Conservation (phyloP, 2,113 vertebrate genomes). For the Bolborhynchus lineola region DNA sequence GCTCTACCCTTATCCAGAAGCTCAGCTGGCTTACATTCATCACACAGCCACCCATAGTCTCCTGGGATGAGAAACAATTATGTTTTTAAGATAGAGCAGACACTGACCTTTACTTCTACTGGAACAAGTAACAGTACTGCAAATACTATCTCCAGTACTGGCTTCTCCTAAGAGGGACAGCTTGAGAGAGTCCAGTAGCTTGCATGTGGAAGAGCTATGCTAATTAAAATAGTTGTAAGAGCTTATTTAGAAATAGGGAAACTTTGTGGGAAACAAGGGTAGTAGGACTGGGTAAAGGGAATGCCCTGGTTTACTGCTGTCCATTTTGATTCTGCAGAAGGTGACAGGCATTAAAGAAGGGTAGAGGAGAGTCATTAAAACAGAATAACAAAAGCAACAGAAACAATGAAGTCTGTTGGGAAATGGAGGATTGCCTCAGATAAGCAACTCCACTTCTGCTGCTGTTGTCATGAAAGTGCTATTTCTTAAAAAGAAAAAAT, state of each 20-base stretch:
- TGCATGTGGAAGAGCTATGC: neutral
- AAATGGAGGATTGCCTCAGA: neutral
- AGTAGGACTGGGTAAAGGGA: too few relatives aligned
- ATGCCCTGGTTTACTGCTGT: too few relatives aligned
- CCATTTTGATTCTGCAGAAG: too few relatives aligned
- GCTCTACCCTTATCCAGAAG: neutral
- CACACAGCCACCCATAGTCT: neutral
- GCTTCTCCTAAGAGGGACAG: neutral
- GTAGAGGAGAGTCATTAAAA: too few relatives aligned
- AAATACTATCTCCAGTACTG: neutral
- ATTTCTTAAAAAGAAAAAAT: neutral
- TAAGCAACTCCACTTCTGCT: neutral
- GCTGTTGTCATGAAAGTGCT: neutral
- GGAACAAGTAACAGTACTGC: neutral
- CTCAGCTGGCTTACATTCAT: neutral
- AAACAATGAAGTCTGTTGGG: neutral
- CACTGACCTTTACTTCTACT: neutral
- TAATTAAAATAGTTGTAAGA: neutral
- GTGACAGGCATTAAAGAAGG: too few relatives aligned
- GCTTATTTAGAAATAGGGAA: neutral
- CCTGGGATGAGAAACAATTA: neutral
- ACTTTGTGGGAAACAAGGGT: neutral
- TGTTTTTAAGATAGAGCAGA: neutral
- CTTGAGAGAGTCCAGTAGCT: neutral
- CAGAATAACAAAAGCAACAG: neutral